A percentile compares a stretch with the other conserved stretches of the same genome.
Conservation (phyloP, 2,113 vertebrate genomes). For the Aramus guarauna region DNA sequence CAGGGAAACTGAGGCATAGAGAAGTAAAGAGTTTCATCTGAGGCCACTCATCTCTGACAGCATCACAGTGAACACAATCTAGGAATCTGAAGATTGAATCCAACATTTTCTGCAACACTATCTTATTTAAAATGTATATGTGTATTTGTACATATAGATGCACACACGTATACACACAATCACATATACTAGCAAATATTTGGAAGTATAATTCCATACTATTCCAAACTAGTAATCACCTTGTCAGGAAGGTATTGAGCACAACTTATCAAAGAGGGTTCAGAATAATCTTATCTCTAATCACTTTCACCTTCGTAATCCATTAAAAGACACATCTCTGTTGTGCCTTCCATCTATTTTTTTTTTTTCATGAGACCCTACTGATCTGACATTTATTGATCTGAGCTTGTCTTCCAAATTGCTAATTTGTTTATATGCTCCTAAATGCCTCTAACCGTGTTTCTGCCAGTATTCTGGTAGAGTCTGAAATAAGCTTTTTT, state of each 20-base stretch:
- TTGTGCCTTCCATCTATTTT: not conserved
- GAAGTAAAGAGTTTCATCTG: not conserved
- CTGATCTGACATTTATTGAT: slow-evolving; percentile 32
- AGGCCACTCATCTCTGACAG: not conserved
- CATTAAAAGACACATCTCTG: not conserved
- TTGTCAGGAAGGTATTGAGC: not conserved
- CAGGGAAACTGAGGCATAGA: not conserved
- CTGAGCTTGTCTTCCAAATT: slow-evolving; percentile 10
- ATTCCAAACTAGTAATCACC: not conserved
- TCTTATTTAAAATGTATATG: not conserved
- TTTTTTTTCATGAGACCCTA: not conserved
- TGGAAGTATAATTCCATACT: not conserved
- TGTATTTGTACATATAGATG: not conserved
- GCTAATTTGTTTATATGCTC: not conserved
- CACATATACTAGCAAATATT: not conserved
- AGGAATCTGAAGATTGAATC: not conserved
- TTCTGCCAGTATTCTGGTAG: not conserved
- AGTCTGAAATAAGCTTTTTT: not conserved
- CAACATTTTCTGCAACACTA: not conserved
- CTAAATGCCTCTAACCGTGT: not conserved
- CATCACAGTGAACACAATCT: not conserved
- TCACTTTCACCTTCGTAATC: slow-evolving; percentile 1
- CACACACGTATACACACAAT: not conserved
- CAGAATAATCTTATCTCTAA: slow-evolving; percentile 18
- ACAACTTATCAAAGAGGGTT: not conserved